Conservation (phyloP, 2,888 invertebrate species). For the Miltochrista miniata region DNA sequence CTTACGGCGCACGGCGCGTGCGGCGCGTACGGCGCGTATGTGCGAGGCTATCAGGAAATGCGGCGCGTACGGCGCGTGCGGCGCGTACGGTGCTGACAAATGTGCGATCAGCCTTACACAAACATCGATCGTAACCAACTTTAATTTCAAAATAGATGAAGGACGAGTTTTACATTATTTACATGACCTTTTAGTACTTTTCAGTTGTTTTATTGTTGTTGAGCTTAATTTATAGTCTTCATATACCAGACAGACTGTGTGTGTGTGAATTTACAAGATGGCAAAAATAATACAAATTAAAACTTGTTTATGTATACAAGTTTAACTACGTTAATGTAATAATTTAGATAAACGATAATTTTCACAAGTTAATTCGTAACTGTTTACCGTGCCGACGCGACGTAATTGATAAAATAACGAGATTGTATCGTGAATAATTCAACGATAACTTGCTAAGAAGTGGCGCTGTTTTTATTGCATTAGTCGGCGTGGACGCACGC, state of each 20-base stretch:
- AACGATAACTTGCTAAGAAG: slow-evolving; percentile 36
- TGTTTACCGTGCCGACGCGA: slow-evolving; percentile 23
- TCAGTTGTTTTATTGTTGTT: too few species aligned
- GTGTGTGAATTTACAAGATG: too few species aligned
- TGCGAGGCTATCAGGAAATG: too few species aligned
- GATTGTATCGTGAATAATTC: slow-evolving; percentile 46
- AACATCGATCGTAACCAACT: too few species aligned
- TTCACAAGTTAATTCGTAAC: slow-evolving; percentile 18
- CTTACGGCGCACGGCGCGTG: too few species aligned
- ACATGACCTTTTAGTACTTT: too few species aligned
- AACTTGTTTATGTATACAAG: not conserved
- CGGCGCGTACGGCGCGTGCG: too few species aligned
- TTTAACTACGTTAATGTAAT: not conserved
- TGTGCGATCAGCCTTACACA: too few species aligned
- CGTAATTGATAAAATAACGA: slow-evolving; percentile 39
- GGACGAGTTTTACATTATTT: too few species aligned
- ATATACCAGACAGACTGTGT: not conserved
- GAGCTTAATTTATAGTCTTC: not conserved
- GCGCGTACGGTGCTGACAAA: too few species aligned
- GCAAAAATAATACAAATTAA: not conserved
- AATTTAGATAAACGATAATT: slow-evolving; percentile 8
- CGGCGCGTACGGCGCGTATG: too few species aligned
- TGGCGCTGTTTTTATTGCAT: slow-evolving; percentile 34
- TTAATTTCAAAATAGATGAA: too few species aligned
- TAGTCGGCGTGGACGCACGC: slow-evolving; percentile 50